Percentiles rank a stretch among this genome's conserved stretches.
These are phyloP conservation scores for Melipona bicolor DNA, from an alignment of 2,888 invertebrate genomes.

Conservation along the genomic window DNA sequence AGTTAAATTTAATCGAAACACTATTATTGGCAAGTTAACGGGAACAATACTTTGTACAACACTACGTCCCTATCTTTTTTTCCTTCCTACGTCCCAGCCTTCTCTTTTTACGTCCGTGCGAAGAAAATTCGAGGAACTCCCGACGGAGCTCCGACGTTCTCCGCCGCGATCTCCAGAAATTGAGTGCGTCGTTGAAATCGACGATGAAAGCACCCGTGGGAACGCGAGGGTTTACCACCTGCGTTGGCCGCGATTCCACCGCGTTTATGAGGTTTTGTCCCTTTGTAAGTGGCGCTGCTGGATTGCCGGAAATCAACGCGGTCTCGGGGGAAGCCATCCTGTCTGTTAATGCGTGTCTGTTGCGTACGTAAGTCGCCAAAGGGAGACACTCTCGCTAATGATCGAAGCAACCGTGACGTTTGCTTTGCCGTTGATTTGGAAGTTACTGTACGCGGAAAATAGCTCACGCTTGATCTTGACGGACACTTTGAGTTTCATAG, in stretches of 20 bases:
- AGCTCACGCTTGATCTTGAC: too few species aligned
- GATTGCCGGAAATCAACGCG: slow-evolving; percentile 3
- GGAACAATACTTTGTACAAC: too few species aligned
- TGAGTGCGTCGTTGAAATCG: slow-evolving; percentile 34
- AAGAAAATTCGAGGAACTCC: neutral
- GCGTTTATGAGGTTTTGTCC: slow-evolving; percentile 26
- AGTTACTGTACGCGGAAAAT: neutral
- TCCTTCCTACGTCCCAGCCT: too few species aligned
- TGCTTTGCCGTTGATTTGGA: neutral
- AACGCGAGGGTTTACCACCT: neutral
- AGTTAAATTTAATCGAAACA: too few species aligned
- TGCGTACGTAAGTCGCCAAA: slow-evolving; percentile 15
- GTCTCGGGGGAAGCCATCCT: slow-evolving; percentile 7
- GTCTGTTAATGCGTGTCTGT: slow-evolving; percentile 8
- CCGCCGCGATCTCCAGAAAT: slow-evolving; percentile 42
- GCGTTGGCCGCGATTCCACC: neutral
- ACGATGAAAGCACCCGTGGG: slow-evolving; percentile 19
- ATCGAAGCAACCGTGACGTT: neutral
- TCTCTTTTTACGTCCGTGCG: neutral
- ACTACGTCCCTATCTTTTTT: too few species aligned
- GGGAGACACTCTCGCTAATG: neutral
- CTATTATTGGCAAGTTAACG: too few species aligned
- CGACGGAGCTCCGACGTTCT: too few species aligned
- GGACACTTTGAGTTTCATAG: neutral
- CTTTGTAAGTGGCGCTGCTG: slow-evolving; percentile 4